Conservation (phyloP, 30 jellyfish, hydroid and myxozoan genomes). For the Pelagia noctiluca region DNA sequence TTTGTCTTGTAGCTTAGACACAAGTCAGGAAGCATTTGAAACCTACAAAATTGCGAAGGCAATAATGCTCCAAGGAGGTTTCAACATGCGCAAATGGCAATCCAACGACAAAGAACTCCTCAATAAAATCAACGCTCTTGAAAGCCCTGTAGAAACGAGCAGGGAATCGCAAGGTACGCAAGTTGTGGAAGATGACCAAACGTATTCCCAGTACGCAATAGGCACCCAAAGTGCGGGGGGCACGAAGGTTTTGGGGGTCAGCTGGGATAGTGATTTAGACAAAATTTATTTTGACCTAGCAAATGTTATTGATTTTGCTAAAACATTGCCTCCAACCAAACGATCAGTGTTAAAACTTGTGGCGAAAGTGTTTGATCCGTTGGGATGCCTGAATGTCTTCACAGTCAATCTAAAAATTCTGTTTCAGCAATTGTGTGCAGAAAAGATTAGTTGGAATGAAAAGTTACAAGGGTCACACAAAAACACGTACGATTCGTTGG, state of each 20-base stretch:
- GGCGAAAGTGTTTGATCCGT: constrained; percentile 48
- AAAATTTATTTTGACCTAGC: constrained; percentile 14
- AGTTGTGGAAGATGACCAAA: constrained; percentile 50
- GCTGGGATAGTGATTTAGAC: constrained; percentile 27
- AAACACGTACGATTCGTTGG: background rate
- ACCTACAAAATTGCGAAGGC: constrained; percentile 5
- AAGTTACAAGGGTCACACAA: constrained; percentile 3
- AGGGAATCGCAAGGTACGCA: background rate
- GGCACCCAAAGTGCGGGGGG: constrained; percentile 24
- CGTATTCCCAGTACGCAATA: no score
- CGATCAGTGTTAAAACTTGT: constrained; percentile 41
- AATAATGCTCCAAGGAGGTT: constrained; percentile 31
- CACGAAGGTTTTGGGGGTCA: constrained; percentile 41
- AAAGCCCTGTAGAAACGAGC: background rate
- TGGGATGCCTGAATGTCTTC: constrained; percentile 32
- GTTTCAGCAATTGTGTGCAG: background rate
- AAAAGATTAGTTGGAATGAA: constrained; percentile 36
- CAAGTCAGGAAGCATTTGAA: constrained; percentile 22
- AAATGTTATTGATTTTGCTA: constrained; percentile 8
- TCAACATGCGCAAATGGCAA: constrained; percentile 30
- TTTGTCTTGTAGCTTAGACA: no score
- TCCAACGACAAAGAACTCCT: constrained; percentile 36
- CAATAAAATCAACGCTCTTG: constrained; percentile 24
- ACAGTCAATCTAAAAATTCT: no score
- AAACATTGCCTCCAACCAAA: constrained; percentile 35